Percentiles rank a stretch among this genome's conserved stretches.
Conservation (phyloP, 2,888 invertebrate species). For the Allolobophora icterica region DNA sequence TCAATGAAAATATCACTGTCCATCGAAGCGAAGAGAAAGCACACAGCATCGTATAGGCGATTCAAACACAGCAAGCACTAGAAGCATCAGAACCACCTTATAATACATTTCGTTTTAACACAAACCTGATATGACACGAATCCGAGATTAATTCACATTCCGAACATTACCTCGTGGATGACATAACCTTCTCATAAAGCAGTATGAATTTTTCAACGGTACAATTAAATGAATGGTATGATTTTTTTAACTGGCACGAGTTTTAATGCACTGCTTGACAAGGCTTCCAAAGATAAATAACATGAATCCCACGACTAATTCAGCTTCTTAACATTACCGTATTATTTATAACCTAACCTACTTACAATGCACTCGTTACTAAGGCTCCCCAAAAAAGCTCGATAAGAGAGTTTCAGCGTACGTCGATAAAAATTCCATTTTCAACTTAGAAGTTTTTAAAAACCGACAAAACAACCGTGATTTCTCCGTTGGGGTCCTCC, state of each 20-base stretch:
- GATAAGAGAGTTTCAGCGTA: background rate
- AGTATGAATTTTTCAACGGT: background rate
- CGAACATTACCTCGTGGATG: background rate
- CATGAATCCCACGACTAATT: background rate
- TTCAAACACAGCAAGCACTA: slow-evolving; percentile 21
- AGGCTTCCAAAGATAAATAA: background rate
- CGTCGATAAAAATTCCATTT: background rate
- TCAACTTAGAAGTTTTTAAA: background rate
- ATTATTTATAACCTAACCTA: background rate
- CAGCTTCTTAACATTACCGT: background rate
- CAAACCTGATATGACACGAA: background rate
- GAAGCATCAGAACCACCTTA: background rate
- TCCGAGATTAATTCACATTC: background rate
- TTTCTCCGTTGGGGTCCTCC: background rate
- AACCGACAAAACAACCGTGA: background rate
- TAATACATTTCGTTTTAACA: background rate
- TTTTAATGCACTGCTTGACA: background rate
- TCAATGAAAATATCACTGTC: background rate
- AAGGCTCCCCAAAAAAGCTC: background rate
- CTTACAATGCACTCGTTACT: background rate
- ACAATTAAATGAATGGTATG: no score
- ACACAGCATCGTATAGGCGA: background rate
- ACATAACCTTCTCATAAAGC: background rate
- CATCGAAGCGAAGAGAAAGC: slow-evolving; percentile 20
- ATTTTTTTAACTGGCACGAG: no score